Base-by-base conservation (phyloP, 2,888 invertebrate genomes). In the Bhutanitis thaidina region DNA sequence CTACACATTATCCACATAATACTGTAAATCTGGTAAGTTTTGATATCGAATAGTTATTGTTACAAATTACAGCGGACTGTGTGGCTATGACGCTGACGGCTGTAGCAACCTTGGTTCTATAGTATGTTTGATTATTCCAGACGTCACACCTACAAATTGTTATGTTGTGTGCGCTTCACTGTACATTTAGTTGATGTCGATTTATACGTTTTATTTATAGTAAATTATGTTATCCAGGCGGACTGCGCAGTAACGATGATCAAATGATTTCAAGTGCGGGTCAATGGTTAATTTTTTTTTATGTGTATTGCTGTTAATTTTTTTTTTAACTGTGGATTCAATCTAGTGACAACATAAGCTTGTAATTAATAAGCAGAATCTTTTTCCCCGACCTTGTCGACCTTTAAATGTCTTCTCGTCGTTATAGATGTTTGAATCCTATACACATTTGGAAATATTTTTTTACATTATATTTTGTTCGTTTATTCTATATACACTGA, bases 31-130 rank as follows among this genome's bases (percentile, higher is more conserved):
- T 64, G 65, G n/a, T n/a, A 12, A 34, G 13, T 62, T 73, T 67
- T 77, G 79, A 76, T 80, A 79, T 81, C 80, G 77, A 77, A 66
- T 66, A 67, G 69, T 77, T 80, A 80, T 83, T 83, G 82, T 83
- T 80, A 74, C 79, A 77, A 66, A 77, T 76, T 74, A 74, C 75
- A 69, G 65, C 71, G 74, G 71, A 67, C 65, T 71, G 64, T 61
- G 70, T 70, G 71, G 66, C 74, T 70, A 69, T 82, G 84, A 81
- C 83, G 80, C 69, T 82, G 84, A 82, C 83, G 80, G 75, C 64
- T 69, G 58, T 59, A 61, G 67, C 71, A 78, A 77, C 87, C 86
- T 85, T 86, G 86, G 77, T 61, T 64, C 69, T 70, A 77, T 79
- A 73, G 76, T 82, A 70, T 83, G 81, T 85, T 83, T 78, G 75